A percentile compares a stretch with the other conserved stretches of the same genome.
phyloP scores from a whole-genome alignment of 2,888 invertebrate species.

The Apotomis turbidana region DNA sequence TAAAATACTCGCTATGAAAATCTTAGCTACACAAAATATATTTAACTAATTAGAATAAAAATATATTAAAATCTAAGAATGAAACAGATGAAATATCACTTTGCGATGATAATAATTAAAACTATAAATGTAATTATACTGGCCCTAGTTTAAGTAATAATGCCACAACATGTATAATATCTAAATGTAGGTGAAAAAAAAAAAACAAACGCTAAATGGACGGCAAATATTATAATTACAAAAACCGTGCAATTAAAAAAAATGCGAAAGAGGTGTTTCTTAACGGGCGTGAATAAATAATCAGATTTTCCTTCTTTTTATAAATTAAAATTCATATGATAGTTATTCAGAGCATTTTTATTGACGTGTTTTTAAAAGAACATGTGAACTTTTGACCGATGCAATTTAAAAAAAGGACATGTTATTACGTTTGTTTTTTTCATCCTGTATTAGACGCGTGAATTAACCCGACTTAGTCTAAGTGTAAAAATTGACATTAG shows the following conservation, averaged over 20 bases:
- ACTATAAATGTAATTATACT: constrained; percentile 47
- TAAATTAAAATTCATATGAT: too few relatives aligned
- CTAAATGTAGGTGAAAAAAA: constrained; percentile 19
- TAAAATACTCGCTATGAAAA: constrained; percentile 3
- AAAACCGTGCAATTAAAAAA: too few relatives aligned
- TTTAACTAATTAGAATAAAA: constrained; percentile 23
- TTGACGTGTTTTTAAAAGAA: too few relatives aligned
- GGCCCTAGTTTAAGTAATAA: constrained; percentile 49
- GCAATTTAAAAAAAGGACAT: not conserved
- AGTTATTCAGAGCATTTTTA: too few relatives aligned
- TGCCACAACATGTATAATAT: constrained; percentile 41
- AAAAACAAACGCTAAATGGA: not conserved
- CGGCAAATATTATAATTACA: not conserved
- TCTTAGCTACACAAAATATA: constrained; percentile 4
- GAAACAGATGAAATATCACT: constrained; percentile 37
- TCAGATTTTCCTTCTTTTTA: too few relatives aligned
- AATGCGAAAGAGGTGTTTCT: too few relatives aligned
- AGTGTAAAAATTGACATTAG: not conserved
- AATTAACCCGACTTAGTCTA: too few relatives aligned
- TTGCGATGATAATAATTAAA: constrained; percentile 32
- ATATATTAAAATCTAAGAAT: constrained; percentile 21
- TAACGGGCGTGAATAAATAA: too few relatives aligned
- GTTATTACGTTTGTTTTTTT: not conserved
- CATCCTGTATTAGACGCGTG: not conserved
- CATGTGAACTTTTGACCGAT: too few relatives aligned